Percentiles rank a stretch among this genome's conserved stretches.
These are phyloP conservation scores for Zosterops pallidus DNA, from an alignment of 2,113 vertebrate genomes.

Conservation along the genomic window DNA sequence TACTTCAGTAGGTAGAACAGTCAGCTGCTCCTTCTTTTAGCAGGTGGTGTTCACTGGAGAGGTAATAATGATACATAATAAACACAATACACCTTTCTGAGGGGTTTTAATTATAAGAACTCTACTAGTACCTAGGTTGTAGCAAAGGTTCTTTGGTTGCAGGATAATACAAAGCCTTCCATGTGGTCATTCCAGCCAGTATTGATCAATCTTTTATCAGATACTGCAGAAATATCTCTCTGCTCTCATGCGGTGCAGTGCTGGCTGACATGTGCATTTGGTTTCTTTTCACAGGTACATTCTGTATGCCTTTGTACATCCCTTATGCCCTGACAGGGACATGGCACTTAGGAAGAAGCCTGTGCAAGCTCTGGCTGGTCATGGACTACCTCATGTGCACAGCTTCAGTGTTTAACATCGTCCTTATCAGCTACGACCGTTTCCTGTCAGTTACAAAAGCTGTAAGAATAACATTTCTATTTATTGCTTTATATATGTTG, in stretches of 20 bases:
- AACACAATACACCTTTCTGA: not conserved
- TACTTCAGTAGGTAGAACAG: not conserved
- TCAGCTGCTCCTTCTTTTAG: not conserved
- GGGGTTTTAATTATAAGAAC: not conserved
- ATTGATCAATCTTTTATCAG: not conserved
- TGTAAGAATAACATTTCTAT: conserved; percentile 76
- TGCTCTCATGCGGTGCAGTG: not conserved
- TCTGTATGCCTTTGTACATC: conserved; percentile 88
- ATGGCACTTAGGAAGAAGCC: conserved; percentile 77
- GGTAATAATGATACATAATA: not conserved
- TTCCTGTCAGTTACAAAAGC: conserved; percentile 89
- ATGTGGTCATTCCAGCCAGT: not conserved
- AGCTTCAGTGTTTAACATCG: conserved; percentile 87
- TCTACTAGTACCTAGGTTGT: not conserved
- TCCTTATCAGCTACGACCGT: conserved; percentile 91
- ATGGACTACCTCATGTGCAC: conserved; percentile 86
- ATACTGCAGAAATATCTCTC: not conserved
- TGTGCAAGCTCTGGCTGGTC: conserved; percentile 86
- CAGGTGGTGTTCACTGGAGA: not conserved
- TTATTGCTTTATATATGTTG: not conserved
- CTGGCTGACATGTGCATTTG: not conserved
- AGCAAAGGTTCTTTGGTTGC: not conserved
- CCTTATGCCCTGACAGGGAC: conserved; percentile 77
- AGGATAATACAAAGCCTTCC: not conserved
- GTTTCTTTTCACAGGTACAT: conserved; percentile 70